A percentile compares a stretch with the other conserved stretches of the same genome.
Conservation (phyloP, 2,113 vertebrate genomes). For the Maccullochella peelii region DNA sequence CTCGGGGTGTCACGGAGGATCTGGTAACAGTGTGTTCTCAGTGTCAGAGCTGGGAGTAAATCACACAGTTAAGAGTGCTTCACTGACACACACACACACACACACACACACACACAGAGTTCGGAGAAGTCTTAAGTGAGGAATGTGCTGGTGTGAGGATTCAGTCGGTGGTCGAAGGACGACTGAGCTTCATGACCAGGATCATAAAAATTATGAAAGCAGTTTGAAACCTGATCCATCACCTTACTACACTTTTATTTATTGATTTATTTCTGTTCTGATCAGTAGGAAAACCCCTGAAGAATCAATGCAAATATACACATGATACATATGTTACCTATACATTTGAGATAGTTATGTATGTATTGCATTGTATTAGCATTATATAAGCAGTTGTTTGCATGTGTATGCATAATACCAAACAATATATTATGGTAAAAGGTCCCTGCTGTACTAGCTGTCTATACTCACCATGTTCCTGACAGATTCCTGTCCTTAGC, state of each 20-base stretch:
- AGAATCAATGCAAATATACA: not conserved
- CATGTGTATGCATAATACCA: not conserved
- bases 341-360: not conserved
- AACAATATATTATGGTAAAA: too few species aligned
- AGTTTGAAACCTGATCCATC: slow-evolving; percentile 3
- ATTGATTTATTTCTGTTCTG: not conserved
- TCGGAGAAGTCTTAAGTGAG: slow-evolving; percentile 38
- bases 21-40: slow-evolving; percentile 66
- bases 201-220: slow-evolving; percentile 1
- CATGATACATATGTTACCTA: not conserved
- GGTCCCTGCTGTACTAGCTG: too few species aligned
- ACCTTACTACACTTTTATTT: not conserved
- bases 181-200: not conserved
- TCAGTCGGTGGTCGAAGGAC: not conserved
- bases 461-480: too few species aligned
- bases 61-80: slow-evolving; percentile 36
- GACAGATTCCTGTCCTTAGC: too few species aligned
- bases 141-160: slow-evolving; percentile 49
- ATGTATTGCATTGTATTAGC: too few species aligned
- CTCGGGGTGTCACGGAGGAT: slow-evolving; percentile 37
- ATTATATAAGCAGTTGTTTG: not conserved
- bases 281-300: not conserved
- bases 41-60: slow-evolving; percentile 66
- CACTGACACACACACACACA: slow-evolving; percentile 24
- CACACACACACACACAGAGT: slow-evolving; percentile 29